phyloP scores from a whole-genome alignment of 2,888 invertebrate species.

The Trachelus troglodyta region DNA sequence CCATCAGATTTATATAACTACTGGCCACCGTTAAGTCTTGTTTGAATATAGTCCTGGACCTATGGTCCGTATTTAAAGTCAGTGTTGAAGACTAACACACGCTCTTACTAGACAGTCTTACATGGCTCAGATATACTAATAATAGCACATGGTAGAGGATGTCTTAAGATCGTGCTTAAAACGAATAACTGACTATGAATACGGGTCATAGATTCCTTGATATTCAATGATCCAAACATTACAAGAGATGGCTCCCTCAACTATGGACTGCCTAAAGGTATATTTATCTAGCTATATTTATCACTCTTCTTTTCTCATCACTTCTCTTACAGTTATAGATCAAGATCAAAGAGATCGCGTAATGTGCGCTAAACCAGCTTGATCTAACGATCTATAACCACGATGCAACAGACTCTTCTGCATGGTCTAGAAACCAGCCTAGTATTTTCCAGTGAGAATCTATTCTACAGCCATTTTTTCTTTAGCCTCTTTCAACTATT shows the following conservation, averaged over 20 bases:
- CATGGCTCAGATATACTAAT: too few species aligned
- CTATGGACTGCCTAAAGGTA: neutral
- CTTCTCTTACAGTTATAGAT: neutral
- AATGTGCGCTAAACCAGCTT: slow-evolving; percentile 25
- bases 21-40: neutral
- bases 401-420: slow-evolving; percentile 11
- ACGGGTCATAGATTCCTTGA: neutral
- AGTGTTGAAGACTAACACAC: too few species aligned
- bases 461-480: slow-evolving; percentile 16
- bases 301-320: neutral
- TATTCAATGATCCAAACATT: neutral
- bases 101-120: too few species aligned
- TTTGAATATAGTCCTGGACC: neutral
- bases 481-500: slow-evolving; percentile 11
- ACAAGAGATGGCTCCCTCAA: neutral
- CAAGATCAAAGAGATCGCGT: slow-evolving; percentile 21
- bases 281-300: neutral
- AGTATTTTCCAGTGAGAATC: slow-evolving; percentile 3
- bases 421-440: slow-evolving; percentile 26
- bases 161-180: too few species aligned
- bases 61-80: too few species aligned
- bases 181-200: too few species aligned
- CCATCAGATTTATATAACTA: neutral
- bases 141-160: too few species aligned
- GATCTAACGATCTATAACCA: slow-evolving; percentile 27